Base-by-base conservation (phyloP, 1,140 invertebrate species). In the Cepaea nemoralis region DNA sequence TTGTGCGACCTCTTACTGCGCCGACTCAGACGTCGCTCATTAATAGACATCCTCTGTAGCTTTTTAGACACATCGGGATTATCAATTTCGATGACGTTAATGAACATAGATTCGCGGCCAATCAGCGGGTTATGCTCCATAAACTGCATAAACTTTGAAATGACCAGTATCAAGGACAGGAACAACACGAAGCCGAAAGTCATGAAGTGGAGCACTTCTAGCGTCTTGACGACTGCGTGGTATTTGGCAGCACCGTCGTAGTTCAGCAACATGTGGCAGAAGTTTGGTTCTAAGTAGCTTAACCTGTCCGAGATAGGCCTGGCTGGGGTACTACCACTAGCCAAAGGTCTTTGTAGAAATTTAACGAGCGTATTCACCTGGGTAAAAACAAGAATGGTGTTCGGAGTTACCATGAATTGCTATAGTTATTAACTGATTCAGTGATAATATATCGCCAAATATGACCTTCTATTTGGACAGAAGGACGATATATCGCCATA, bases 171-270 rank as follows among this genome's bases (percentile, higher is more conserved):
- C 66, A 88, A 86, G 37, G 84, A 76, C 66, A 88, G 76, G 33
- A 87, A 84, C 83, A 88, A 89, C 45, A 82, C 84, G 70, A 87
- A 63, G 10, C 88, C 87, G 45, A 87, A 86, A 75, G 85, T 87
- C 84, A 87, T 88, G 48, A 85, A 84, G 24, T 78, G 85, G 83
- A 63, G 2, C 27, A 16, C 33, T 6, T 22, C 6, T 14, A 63
- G 6, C 1, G 10, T 27, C 33, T 63, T 63, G 5, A 63, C 27
- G 5, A 63, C 10, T 1, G 6, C 59, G 59, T 14, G 33, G 59
- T 27, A 31, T 10, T 19, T 63, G 6, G n/a, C 27, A 12, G 5
- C 33, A 31, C n/a, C 3, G n/a, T 63, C 59, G 59, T 6, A 63
- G 27, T 63, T 63, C 6, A 63, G 33, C 6, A 10, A 12, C n/a